A percentile compares a stretch with the other conserved stretches of the same genome.
These are phyloP conservation scores for Manis crassicaudata DNA, from an alignment of 2,797 vertebrate genomes.

Conservation along the genomic window DNA sequence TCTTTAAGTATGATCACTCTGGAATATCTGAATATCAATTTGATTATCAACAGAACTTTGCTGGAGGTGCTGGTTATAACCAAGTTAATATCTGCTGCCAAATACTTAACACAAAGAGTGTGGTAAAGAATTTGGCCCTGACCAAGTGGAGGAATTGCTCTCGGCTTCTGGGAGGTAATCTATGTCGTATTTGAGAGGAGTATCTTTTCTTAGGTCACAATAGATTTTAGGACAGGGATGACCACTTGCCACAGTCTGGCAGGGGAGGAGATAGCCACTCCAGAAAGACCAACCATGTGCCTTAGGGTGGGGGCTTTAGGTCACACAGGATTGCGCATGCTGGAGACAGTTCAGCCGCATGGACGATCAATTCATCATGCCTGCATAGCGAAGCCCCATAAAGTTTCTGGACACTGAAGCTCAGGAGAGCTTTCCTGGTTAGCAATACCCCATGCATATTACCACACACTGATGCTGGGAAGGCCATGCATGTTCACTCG, in stretches of 20 bases:
- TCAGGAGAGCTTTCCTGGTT: not conserved
- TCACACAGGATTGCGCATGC: not conserved
- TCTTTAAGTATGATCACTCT: conserved; percentile 20
- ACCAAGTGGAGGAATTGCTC: not conserved
- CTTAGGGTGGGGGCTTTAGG: not conserved
- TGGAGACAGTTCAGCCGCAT: not conserved
- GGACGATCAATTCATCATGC: no score
- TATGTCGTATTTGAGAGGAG: not conserved
- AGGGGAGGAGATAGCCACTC: not conserved
- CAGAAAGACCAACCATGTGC: not conserved
- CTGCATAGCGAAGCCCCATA: not conserved
- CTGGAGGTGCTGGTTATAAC: not conserved
- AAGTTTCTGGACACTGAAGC: not conserved
- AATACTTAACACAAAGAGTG: not conserved
- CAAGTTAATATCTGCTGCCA: not conserved
- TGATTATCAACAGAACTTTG: conserved; percentile 23
- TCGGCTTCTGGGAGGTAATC: not conserved
- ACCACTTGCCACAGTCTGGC: not conserved
- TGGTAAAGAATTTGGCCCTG: not conserved
- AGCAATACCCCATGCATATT: not conserved
- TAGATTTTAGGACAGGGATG: not conserved
- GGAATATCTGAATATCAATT: conserved; percentile 16
- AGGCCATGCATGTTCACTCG: not conserved
- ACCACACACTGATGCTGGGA: not conserved
- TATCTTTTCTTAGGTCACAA: not conserved